Conservation (phyloP, 2,797 vertebrate species). For the Acropternis orthonyx region DNA sequence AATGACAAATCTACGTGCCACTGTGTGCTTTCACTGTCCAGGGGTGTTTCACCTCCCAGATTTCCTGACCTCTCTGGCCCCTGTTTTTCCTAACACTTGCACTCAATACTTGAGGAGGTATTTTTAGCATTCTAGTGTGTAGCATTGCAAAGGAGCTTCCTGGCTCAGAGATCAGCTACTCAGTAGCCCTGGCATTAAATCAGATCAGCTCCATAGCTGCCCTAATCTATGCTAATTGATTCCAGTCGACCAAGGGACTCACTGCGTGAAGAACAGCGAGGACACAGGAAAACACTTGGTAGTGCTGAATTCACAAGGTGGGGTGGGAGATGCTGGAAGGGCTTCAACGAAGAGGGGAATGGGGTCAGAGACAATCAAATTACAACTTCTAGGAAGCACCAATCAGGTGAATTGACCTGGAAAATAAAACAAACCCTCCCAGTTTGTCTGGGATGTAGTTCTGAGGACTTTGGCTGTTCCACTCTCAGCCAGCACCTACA, state of each 20-base stretch:
- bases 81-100: constrained; percentile 19
- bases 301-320: background rate
- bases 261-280: background rate
- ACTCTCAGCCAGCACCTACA: background rate
- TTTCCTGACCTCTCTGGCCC: constrained; percentile 9
- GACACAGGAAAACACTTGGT: background rate
- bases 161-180: background rate
- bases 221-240: constrained; percentile 4
- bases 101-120: background rate
- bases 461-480: background rate
- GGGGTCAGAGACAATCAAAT: background rate
- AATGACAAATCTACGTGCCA: background rate
- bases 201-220: background rate
- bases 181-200: background rate
- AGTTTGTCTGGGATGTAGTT: background rate
- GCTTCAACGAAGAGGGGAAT: background rate
- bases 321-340: background rate
- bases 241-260: background rate
- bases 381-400: background rate
- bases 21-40: background rate
- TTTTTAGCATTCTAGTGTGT: constrained; percentile 22
- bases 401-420: background rate
- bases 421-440: background rate
- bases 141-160: background rate
- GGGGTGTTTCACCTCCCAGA: background rate